Conservation (phyloP, 2,888 invertebrate species). For the Leptothorax acervorum region DNA sequence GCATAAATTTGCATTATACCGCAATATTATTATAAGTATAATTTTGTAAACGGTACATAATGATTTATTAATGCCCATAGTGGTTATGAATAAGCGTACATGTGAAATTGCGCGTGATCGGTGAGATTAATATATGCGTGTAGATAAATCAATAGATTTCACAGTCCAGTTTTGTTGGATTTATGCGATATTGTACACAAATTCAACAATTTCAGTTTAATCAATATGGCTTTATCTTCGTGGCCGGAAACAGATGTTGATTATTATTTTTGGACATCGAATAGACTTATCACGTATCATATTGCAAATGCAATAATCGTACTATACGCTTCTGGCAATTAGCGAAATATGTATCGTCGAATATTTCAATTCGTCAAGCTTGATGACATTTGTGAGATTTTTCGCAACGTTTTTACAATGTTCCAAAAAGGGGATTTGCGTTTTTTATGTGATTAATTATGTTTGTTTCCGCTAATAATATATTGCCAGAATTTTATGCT, state of each 20-base stretch:
- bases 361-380: background rate
- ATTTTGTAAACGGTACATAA: slow-evolving; percentile 29
- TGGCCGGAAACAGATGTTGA: background rate
- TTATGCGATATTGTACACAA: background rate
- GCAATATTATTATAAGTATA: slow-evolving; percentile 22
- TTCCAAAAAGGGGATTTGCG: background rate
- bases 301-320: background rate
- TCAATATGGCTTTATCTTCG: slow-evolving; percentile 6
- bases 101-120: background rate
- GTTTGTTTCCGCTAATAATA: background rate
- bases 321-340: background rate
- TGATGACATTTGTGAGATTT: background rate
- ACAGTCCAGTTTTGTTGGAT: slow-evolving; percentile 13
- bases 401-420: background rate
- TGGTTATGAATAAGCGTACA: background rate
- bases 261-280: background rate
- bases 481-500: background rate
- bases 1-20: slow-evolving; percentile 47
- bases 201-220: slow-evolving; percentile 8
- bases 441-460: background rate
- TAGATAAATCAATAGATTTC: slow-evolving; percentile 29
- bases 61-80: slow-evolving; percentile 15
- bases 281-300: background rate
- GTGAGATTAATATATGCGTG: background rate
- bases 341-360: background rate